Conservation (phyloP, 2,888 invertebrate species). For the Synanthedon tipuliformis region DNA sequence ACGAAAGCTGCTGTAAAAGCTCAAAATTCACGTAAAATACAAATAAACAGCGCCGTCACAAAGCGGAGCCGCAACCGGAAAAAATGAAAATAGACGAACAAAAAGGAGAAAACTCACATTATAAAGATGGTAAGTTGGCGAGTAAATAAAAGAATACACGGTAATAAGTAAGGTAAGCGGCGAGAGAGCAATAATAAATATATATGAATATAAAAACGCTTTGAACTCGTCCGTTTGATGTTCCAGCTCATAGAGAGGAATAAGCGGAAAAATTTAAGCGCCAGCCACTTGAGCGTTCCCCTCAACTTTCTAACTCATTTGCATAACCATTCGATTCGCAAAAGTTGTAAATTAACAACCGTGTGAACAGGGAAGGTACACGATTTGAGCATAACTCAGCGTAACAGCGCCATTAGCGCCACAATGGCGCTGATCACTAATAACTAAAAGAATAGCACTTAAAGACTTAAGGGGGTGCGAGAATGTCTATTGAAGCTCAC, state of each 20-base stretch:
- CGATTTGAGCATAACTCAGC: slow-evolving; percentile 35
- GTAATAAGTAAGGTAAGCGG: slow-evolving; percentile 34
- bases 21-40: neutral
- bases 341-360: slow-evolving; percentile 35
- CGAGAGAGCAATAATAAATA: slow-evolving; percentile 26
- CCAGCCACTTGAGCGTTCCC: slow-evolving; percentile 15
- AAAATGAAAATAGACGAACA: slow-evolving; percentile 1
- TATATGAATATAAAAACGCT: slow-evolving; percentile 34
- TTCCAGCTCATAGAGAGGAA: slow-evolving; percentile 26
- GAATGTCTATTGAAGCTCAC: slow-evolving; percentile 47
- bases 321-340: slow-evolving; percentile 38
- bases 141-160: slow-evolving; percentile 30
- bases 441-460: slow-evolving; percentile 46
- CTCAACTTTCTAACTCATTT: slow-evolving; percentile 25
- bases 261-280: slow-evolving; percentile 23
- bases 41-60: neutral
- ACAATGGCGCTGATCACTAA: slow-evolving; percentile 43
- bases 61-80: neutral
- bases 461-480: slow-evolving; percentile 35
- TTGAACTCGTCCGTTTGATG: slow-evolving; percentile 48
- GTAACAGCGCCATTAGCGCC: slow-evolving; percentile 43
- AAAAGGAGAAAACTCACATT: slow-evolving; percentile 3
- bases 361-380: slow-evolving; percentile 21
- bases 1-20: neutral
- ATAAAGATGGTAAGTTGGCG: slow-evolving; percentile 17